Conservation (phyloP, 1,140 invertebrate species). For the Eueides isabella region DNA sequence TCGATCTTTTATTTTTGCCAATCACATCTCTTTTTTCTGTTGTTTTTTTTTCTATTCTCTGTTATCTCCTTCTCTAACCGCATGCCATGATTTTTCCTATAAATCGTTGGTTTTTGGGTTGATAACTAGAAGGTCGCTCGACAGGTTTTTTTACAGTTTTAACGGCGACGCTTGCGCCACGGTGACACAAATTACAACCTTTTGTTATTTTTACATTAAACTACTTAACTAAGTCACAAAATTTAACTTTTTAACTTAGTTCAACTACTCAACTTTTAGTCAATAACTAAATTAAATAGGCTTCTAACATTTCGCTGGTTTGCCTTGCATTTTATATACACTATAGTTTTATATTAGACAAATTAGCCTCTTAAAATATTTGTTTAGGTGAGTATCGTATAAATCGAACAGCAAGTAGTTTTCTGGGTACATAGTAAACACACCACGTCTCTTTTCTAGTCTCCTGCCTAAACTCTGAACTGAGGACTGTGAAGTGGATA, state of each 20-base stretch:
- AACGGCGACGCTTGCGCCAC: slow-evolving; percentile 58
- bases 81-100: slow-evolving; percentile 63
- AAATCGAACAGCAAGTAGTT: neutral
- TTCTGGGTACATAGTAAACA: slow-evolving; percentile 20
- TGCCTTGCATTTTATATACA: slow-evolving; percentile 9
- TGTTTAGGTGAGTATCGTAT: slow-evolving; percentile 24
- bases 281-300: neutral
- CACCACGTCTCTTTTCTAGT: slow-evolving; percentile 56
- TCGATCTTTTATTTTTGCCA: slow-evolving; percentile 75
- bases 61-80: slow-evolving; percentile 55
- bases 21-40: slow-evolving; percentile 67
- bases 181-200: slow-evolving; percentile 55
- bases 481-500: slow-evolving; percentile 49
- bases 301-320: neutral
- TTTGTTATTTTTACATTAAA: slow-evolving; percentile 50
- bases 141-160: slow-evolving; percentile 78
- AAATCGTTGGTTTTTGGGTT: slow-evolving; percentile 60
- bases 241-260: neutral
- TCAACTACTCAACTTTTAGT: neutral
- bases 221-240: slow-evolving; percentile 15
- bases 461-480: slow-evolving; percentile 42
- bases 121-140: slow-evolving; percentile 65
- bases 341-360: neutral
- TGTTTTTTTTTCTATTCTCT: slow-evolving; percentile 2
- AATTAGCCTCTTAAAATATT: neutral